Evolutionary conservation across 2,888 invertebrate species (phyloP).

Genomic region (Sericinus montela): DNA sequence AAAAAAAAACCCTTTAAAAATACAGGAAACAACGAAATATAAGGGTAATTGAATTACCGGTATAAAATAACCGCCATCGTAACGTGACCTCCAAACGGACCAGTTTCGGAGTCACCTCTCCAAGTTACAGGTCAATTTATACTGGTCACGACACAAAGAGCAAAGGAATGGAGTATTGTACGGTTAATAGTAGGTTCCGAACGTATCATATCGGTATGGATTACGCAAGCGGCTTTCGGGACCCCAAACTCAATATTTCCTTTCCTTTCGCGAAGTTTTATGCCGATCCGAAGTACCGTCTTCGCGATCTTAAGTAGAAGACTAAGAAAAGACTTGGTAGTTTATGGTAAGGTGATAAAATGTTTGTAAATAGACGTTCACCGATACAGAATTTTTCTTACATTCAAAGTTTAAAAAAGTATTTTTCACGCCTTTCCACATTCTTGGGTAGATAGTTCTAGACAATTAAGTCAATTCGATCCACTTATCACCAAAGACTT

Average conservation of each 20-base stretch:
- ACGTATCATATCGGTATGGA: conserved; percentile 61
- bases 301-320: background rate
- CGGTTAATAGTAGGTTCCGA: conserved; percentile 50
- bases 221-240: conserved; percentile 47
- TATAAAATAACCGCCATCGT: conserved; percentile 32
- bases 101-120: background rate
- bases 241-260: conserved; percentile 65
- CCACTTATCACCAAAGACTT: no score
- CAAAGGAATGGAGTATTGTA: conserved; percentile 31
- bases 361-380: no score
- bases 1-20: conserved; percentile 33
- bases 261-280: conserved; percentile 25
- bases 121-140: conserved; percentile 26
- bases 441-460: no score
- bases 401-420: no score
- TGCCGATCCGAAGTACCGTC: background rate
- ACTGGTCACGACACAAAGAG: conserved; percentile 33
- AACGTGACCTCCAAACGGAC: conserved; percentile 27
- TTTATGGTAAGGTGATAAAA: no score
- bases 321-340: no score
- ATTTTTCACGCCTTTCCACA: no score
- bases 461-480: no score
- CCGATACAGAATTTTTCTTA: no score
- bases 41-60: conserved; percentile 60
- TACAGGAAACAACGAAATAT: conserved; percentile 55